These are phyloP conservation scores for Terrapene triunguis DNA, from an alignment of 2,113 vertebrate species.

Conservation along the genomic window DNA sequence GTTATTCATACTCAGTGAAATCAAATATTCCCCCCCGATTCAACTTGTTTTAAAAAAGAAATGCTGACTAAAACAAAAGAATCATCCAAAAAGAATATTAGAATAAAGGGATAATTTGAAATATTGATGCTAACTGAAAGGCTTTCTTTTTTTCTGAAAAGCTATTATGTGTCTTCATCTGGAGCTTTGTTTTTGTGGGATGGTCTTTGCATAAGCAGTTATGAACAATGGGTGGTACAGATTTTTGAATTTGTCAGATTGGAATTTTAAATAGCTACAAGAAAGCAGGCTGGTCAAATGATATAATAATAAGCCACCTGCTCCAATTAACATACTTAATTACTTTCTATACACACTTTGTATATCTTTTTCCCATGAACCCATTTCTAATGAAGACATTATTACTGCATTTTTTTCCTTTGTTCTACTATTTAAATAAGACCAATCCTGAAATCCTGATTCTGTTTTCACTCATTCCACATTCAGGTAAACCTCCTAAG, in stretches of 20 bases:
- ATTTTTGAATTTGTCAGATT: constrained; percentile 37
- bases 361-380: not conserved
- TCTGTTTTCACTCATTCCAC: not conserved
- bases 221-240: constrained; percentile 38
- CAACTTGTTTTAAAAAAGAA: constrained; percentile 43
- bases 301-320: constrained; percentile 28
- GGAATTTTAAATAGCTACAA: constrained; percentile 44
- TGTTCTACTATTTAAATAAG: not conserved
- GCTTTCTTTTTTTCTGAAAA: constrained; percentile 26
- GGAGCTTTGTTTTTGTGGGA: not conserved
- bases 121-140: constrained; percentile 37
- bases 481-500: not conserved
- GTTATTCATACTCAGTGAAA: constrained; percentile 42
- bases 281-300: constrained; percentile 25
- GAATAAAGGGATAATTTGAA: constrained; percentile 55
- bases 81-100: constrained; percentile 21
- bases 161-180: constrained; percentile 32
- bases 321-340: constrained; percentile 43
- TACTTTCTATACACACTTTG: constrained; percentile 1
- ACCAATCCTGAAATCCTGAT: not conserved
- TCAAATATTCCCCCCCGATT: constrained; percentile 37
- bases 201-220: constrained; percentile 38
- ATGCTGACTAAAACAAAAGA: constrained; percentile 56
- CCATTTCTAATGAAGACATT: not conserved
- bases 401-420: accelerated